Evolutionary conservation across 2,797 vertebrate species (phyloP), one percentile per base, ranked within the genome.

Genomic region (Orientallactaga sibirica): DNA sequence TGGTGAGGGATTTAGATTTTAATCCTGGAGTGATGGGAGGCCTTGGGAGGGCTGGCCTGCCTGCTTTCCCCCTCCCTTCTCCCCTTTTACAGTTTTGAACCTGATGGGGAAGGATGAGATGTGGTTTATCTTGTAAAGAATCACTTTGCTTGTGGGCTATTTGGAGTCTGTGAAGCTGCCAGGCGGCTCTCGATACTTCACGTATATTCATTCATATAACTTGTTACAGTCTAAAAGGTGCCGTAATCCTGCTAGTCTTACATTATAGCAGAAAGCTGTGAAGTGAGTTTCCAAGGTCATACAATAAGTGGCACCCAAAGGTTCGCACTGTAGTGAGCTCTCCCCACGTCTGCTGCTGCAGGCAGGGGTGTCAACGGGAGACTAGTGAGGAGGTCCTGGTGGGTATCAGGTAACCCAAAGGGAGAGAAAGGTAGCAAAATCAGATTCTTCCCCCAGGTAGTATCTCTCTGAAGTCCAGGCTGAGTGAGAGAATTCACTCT

Each of bases 31-130:
- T 74, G 48, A 19, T 29, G 70, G 80, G 73, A 37, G 67, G 11
- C 76, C 27, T 41, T 11, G 29, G 27, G 43, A 81, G 62, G 70
- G 85, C 24, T 37, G 6, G 68, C 64, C n/a, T 18, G 55, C 84
- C 37, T 64, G 41, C 22, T 24, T 55, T 37, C 5, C 4, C 29
- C 37, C 22, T 16, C 73, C 48, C 52, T 78, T 52, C n/a, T 76
- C 37, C 43, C 55, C 64, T 81, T 74, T 66, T 29, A 52, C 78
- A 61, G 82, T 86, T 85, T 83, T 88, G 82, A 77, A 75, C 55
- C 18, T 61, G 18, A 61, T 73, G 18, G 55, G 64, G 67, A 85
- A n/a, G 74, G 89, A 22, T 5, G 2, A 0, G 48, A 55, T 82
- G 64, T 70, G 68, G 77, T 58, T 58, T 55, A n/a, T 82, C 85